These are phyloP conservation scores for Ctenicera cuprea DNA, from an alignment of 2,888 invertebrate species.

Conservation along the genomic window DNA sequence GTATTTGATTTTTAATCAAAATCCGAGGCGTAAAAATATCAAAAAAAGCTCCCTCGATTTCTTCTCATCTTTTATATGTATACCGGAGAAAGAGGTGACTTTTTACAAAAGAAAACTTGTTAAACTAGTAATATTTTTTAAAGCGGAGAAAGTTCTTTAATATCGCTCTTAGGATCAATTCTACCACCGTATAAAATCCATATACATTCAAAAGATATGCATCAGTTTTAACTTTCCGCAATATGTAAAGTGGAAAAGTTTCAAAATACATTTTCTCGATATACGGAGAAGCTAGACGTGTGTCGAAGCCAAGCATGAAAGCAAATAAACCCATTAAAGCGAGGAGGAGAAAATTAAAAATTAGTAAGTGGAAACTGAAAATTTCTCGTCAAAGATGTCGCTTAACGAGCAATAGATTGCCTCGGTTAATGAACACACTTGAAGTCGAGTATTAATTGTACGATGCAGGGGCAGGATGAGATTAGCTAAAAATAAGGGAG, in stretches of 20 bases:
- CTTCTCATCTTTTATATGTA: background rate
- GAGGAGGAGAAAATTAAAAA: slow-evolving; percentile 45
- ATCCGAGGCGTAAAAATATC: background rate
- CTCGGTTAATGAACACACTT: slow-evolving; percentile 50
- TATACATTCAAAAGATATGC: slow-evolving; percentile 36
- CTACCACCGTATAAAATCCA: slow-evolving; percentile 35
- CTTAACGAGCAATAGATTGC: slow-evolving; percentile 51
- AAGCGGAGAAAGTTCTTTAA: slow-evolving; percentile 34
- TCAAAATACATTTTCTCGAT: slow-evolving; percentile 31
- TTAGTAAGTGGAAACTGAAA: slow-evolving; percentile 44
- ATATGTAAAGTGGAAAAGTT: slow-evolving; percentile 47
- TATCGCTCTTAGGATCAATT: slow-evolving; percentile 35
- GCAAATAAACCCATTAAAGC: slow-evolving; percentile 9
- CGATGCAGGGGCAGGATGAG: slow-evolving; percentile 44
- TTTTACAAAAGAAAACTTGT: slow-evolving; percentile 14
- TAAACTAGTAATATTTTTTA: slow-evolving; percentile 33
- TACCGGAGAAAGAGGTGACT: background rate
- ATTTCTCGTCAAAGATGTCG: slow-evolving; percentile 45
- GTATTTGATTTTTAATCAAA: background rate
- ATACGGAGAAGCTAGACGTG: slow-evolving; percentile 14
- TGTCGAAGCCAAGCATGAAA: slow-evolving; percentile 20
- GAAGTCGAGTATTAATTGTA: slow-evolving; percentile 53
- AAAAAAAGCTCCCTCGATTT: background rate
- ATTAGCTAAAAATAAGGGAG: slow-evolving; percentile 45
- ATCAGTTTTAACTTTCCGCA: slow-evolving; percentile 42